phyloP scores from a whole-genome alignment of 2,797 vertebrate genomes.

The Brachymystax lenok region DNA sequence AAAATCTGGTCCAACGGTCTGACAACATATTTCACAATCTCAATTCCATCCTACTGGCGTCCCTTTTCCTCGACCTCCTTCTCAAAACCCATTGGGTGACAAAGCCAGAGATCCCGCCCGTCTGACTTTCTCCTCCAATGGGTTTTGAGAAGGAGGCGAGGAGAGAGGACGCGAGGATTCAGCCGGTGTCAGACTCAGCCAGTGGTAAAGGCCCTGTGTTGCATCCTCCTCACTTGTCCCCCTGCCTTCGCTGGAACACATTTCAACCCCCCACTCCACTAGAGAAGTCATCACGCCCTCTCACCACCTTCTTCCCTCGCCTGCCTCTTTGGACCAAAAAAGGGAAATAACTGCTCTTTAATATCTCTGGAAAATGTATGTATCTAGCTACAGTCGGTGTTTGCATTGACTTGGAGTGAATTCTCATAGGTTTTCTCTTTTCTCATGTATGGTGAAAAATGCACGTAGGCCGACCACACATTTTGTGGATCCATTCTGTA shows the following conservation, averaged over 20 bases:
- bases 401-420: neutral
- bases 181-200: no score
- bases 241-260: neutral
- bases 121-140: conserved; percentile 1
- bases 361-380: conserved; percentile 40
- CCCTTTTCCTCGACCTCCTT: no score
- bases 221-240: conserved; percentile 4
- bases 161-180: no score
- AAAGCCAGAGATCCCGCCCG: no score
- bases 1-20: neutral
- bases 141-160: no score
- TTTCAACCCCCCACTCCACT: conserved; percentile 7
- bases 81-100: no score
- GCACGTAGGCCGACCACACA: neutral
- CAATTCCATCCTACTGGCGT: no score
- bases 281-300: conserved; percentile 22
- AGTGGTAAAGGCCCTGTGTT: no score
- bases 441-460: neutral
- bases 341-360: conserved; percentile 30
- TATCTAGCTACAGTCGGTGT: conserved; percentile 32
- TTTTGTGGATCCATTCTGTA: neutral
- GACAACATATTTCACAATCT: no score
- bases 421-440: neutral
- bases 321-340: conserved; percentile 25
- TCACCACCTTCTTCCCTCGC: conserved; percentile 4